Evolutionary conservation across 30 jellyfish, hydroid and myxozoan species (phyloP).

Genomic region (Catostylus mosaicus): DNA sequence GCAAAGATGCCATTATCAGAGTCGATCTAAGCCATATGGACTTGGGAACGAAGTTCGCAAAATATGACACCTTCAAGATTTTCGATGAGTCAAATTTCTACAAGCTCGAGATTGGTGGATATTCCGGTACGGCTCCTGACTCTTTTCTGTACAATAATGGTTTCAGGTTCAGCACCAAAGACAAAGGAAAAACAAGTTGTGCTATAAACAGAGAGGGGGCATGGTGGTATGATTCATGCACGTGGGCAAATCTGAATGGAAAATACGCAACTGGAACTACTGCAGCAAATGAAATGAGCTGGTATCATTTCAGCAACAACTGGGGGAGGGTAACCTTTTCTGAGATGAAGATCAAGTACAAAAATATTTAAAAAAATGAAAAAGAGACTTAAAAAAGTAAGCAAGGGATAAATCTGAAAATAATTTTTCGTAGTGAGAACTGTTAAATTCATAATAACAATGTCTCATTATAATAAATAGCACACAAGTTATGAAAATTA

Average conservation of each 20-base stretch:
- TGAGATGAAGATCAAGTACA: slow-evolving; percentile 27
- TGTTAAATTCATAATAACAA: no score
- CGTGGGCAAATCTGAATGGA: slow-evolving; percentile 2
- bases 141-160: not conserved
- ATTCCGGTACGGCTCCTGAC: slow-evolving; percentile 7
- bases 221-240: slow-evolving; percentile 37
- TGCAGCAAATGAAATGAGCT: not conserved
- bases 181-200: slow-evolving; percentile 30
- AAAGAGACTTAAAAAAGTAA: no score
- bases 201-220: not conserved
- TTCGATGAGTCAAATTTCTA: slow-evolving; percentile 1
- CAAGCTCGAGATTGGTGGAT: slow-evolving; percentile 13
- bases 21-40: slow-evolving; percentile 12
- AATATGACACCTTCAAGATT: not conserved
- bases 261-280: not conserved
- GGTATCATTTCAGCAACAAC: not conserved
- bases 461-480: no score
- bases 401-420: no score
- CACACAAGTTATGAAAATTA: no score
- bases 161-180: slow-evolving; percentile 6
- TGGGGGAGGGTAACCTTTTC: slow-evolving; percentile 11
- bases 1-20: not conserved
- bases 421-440: no score
- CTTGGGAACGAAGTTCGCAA: not conserved
- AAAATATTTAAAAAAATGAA: no score